Evolutionary conservation across 2,797 vertebrate genomes (phyloP).

Genomic region (Mus minutoides): DNA sequence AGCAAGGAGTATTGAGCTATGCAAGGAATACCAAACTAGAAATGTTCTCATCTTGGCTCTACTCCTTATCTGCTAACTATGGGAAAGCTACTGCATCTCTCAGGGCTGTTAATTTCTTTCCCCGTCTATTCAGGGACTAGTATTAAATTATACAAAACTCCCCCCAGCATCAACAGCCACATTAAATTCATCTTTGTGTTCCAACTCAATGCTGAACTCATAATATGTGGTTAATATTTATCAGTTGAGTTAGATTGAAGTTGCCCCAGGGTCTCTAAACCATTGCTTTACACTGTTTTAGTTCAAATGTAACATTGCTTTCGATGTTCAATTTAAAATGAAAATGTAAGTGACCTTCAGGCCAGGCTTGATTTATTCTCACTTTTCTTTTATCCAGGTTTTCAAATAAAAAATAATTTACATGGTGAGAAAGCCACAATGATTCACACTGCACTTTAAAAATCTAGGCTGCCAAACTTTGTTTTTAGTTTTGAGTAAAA

Average conservation of each 20-base stretch:
- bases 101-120: slow-evolving; percentile 37
- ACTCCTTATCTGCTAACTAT: slow-evolving; percentile 20
- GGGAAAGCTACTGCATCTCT: slow-evolving; percentile 57
- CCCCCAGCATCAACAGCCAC: slow-evolving; percentile 31
- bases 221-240: slow-evolving; percentile 61
- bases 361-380: background rate
- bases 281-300: slow-evolving; percentile 31
- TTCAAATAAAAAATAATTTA: background rate
- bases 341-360: slow-evolving; percentile 46
- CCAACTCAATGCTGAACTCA: slow-evolving; percentile 20
- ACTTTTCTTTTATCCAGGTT: slow-evolving; percentile 34
- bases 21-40: slow-evolving; percentile 55
- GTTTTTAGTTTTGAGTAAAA: slow-evolving; percentile 15
- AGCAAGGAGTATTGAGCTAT: background rate
- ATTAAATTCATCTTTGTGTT: slow-evolving; percentile 58
- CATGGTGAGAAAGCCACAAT: background rate
- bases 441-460: slow-evolving; percentile 29
- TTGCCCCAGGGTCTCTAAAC: slow-evolving; percentile 36
- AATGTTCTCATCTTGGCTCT: slow-evolving; percentile 50
- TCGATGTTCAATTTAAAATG: slow-evolving; percentile 57
- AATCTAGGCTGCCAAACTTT: slow-evolving; percentile 30
- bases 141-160: slow-evolving; percentile 58
- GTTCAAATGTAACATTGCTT: slow-evolving; percentile 51
- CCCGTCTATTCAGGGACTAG: background rate
- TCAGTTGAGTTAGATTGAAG: slow-evolving; percentile 20